A percentile compares a stretch with the other conserved stretches of the same genome.
These are phyloP conservation scores for Cryptotermes secundus DNA, from an alignment of 1,140 invertebrate species.

Conservation along the genomic window DNA sequence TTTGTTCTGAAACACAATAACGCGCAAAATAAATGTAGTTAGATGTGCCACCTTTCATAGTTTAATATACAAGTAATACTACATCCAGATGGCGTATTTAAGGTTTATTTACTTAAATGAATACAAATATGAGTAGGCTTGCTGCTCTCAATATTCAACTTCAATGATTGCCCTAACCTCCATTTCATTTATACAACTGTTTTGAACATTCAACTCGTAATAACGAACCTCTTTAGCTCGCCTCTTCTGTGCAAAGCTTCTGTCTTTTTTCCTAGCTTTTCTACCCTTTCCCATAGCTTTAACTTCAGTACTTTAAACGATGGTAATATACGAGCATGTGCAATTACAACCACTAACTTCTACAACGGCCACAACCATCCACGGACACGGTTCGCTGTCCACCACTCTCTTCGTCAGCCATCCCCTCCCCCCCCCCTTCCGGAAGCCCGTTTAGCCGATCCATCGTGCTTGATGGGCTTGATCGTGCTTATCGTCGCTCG, in stretches of 20 bases:
- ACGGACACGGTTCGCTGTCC: too few relatives aligned
- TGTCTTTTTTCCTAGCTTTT: background rate
- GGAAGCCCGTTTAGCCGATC: too few relatives aligned
- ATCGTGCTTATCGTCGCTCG: too few relatives aligned
- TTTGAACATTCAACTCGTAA: background rate
- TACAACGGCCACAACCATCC: too few relatives aligned
- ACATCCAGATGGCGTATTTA: background rate
- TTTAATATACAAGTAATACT: background rate
- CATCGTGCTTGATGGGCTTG: too few relatives aligned
- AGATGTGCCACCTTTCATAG: too few relatives aligned
- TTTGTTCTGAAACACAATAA: conserved; percentile 46
- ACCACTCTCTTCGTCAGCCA: too few relatives aligned
- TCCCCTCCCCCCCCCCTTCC: too few relatives aligned
- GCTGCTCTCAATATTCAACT: background rate
- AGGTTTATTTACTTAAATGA: background rate
- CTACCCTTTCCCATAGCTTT: background rate
- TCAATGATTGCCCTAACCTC: background rate
- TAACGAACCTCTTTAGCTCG: conserved; percentile 22
- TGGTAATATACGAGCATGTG: too few relatives aligned
- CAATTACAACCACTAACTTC: too few relatives aligned
- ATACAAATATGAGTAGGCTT: background rate
- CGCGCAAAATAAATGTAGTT: background rate
- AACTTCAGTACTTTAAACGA: too few relatives aligned
- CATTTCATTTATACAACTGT: background rate
- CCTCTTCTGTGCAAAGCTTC: conserved; percentile 14